Conservation (phyloP, 1,140 invertebrate species). For the Halyomorpha halys region DNA sequence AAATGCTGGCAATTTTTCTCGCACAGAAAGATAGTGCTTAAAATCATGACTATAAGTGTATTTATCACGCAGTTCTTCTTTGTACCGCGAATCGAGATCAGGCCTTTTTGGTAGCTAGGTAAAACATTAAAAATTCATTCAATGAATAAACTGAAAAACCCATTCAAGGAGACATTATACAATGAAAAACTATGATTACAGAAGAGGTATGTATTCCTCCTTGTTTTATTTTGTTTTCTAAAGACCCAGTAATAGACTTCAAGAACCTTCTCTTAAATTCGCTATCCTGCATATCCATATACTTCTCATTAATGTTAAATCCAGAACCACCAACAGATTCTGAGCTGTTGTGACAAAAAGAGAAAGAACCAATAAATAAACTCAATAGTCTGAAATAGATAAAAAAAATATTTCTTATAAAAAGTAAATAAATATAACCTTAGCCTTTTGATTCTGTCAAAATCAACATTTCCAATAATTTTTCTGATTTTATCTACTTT, state of each 20-base stretch:
- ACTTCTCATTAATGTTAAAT: constrained; percentile 26
- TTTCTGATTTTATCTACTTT: neutral
- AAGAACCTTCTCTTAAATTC: constrained; percentile 34
- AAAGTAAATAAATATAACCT: constrained; percentile 1
- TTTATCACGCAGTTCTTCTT: constrained; percentile 31
- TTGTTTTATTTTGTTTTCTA: constrained; percentile 30
- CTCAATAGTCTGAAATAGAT: neutral
- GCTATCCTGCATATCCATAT: constrained; percentile 33
- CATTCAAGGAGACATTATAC: neutral
- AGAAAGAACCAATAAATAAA: neutral
- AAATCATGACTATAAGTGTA: constrained; percentile 27
- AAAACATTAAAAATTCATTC: constrained; percentile 1
- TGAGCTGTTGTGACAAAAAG: neutral
- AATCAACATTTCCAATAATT: neutral
- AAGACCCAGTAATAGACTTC: constrained; percentile 32
- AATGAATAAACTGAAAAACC: neutral
- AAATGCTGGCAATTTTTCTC: constrained; percentile 35
- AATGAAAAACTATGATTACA: neutral
- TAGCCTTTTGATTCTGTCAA: neutral
- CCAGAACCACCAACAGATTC: neutral
- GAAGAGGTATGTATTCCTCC: constrained; percentile 19
- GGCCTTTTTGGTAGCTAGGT: constrained; percentile 28
- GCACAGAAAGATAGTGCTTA: constrained; percentile 32
- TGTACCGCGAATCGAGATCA: constrained; percentile 30
- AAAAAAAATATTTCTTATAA: neutral